phyloP scores from a whole-genome alignment of 2,888 invertebrate species.

The Drosophila subquinaria region DNA sequence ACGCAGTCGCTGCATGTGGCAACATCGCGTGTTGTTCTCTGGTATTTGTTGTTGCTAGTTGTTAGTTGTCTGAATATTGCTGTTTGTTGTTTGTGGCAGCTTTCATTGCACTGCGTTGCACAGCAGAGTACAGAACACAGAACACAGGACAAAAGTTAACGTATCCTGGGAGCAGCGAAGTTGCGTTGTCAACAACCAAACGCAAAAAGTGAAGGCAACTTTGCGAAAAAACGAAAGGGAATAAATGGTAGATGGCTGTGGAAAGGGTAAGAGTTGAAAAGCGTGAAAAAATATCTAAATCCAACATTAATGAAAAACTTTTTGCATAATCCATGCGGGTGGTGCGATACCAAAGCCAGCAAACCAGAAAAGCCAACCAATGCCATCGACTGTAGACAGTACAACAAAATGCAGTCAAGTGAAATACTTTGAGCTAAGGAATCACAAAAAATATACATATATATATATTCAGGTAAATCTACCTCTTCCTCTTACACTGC shows the following conservation, averaged over 20 bases:
- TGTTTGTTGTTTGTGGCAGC: conserved; percentile 72
- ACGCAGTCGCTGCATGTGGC: conserved; percentile 29
- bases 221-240: conserved; percentile 66
- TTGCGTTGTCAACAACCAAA: conserved; percentile 78
- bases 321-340: conserved; percentile 81
- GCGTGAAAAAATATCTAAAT: conserved; percentile 81
- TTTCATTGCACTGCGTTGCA: conserved; percentile 70
- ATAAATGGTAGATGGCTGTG: too few species aligned
- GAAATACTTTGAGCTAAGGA: conserved; percentile 46
- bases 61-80: conserved; percentile 64
- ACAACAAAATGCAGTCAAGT: conserved; percentile 47
- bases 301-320: conserved; percentile 84
- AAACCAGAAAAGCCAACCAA: conserved; percentile 47
- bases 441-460: conserved; percentile 11
- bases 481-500: background rate
- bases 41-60: conserved; percentile 14
- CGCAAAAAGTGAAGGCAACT: conserved; percentile 56
- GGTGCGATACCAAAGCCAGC: conserved; percentile 25
- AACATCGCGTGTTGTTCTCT: conserved; percentile 8
- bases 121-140: conserved; percentile 21
- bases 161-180: conserved; percentile 77
- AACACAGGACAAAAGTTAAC: conserved; percentile 72
- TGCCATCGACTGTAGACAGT: conserved; percentile 58
- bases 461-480: conserved; percentile 24
- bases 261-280: conserved; percentile 44